Evolutionary conservation across 2,797 vertebrate species (phyloP).

Genomic region (Adelosebastes latens): DNA sequence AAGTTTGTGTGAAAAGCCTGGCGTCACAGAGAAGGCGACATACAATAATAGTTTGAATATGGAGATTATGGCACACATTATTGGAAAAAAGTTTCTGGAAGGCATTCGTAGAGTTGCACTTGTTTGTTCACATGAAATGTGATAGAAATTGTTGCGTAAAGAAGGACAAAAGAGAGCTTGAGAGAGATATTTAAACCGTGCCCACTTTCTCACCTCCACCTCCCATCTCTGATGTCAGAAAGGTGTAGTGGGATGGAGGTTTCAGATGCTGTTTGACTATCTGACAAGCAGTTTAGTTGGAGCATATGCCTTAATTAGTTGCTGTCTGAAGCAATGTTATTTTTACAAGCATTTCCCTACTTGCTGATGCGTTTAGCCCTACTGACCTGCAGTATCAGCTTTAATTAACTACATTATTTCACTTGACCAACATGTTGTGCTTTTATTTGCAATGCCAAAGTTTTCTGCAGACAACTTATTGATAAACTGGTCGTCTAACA

Average conservation of each 20-base stretch:
- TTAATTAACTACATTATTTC: neutral
- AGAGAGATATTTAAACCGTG: neutral
- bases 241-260: neutral
- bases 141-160: neutral
- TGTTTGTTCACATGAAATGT: neutral
- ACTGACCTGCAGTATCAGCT: neutral
- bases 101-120: neutral
- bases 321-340: neutral
- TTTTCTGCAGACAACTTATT: neutral
- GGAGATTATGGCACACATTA: neutral
- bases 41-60: neutral
- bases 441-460: neutral
- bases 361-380: too few species aligned
- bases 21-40: neutral
- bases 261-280: neutral
- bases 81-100: neutral
- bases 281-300: neutral
- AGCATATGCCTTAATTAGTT: neutral
- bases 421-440: neutral
- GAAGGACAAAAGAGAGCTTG: neutral
- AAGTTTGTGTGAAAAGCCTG: neutral
- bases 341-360: neutral
- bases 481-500: accelerated
- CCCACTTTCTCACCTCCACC: neutral
- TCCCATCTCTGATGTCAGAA: neutral